phyloP scores from a whole-genome alignment of 2,797 vertebrate genomes.

The Bradypus variegatus region DNA sequence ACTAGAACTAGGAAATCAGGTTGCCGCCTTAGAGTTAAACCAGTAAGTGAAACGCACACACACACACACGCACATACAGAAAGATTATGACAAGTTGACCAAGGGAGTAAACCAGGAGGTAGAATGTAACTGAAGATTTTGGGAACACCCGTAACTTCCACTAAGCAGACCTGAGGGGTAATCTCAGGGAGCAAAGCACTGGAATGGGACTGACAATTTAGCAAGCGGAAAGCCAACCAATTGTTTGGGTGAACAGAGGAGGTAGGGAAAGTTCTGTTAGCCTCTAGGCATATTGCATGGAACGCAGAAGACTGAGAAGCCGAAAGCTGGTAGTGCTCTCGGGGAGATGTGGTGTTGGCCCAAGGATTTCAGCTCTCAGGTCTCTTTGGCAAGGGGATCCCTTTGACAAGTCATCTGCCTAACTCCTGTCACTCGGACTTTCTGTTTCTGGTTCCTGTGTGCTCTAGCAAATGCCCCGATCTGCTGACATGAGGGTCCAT shows the following conservation, averaged over 20 bases:
- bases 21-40: conserved; percentile 17
- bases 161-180: not conserved
- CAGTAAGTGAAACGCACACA: not conserved
- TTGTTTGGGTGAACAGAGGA: not conserved
- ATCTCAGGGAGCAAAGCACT: not conserved
- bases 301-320: not conserved
- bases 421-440: not conserved
- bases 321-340: not conserved
- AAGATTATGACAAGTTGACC: not conserved
- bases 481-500: not conserved
- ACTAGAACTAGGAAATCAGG: conserved; percentile 13
- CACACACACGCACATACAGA: not conserved
- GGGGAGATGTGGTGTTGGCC: not conserved
- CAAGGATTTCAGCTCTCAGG: not conserved
- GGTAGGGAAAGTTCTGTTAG: not conserved
- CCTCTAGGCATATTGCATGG: not conserved
- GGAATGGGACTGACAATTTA: not conserved
- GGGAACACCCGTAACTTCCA: not conserved
- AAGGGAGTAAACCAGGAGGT: not conserved
- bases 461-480: not conserved
- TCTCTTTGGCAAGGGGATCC: not conserved
- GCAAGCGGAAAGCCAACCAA: not conserved
- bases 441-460: not conserved
- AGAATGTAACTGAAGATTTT: not conserved
- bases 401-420: not conserved